Conservation (phyloP, 2,113 vertebrate species). For the Perognathus longimembris region DNA sequence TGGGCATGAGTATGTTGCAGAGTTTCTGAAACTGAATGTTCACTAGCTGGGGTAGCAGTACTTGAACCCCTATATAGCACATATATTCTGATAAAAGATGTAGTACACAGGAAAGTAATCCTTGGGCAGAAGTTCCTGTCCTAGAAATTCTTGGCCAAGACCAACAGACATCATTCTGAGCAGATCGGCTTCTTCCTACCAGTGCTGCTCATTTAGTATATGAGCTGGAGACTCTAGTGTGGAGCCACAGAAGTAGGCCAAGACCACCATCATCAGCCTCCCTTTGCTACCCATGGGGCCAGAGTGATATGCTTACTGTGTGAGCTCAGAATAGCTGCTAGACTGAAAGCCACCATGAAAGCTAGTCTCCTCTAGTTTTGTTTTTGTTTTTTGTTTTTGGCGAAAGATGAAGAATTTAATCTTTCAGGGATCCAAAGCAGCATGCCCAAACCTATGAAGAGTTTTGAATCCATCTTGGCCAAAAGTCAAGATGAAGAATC, state of each 20-base stretch:
- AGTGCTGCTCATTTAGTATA: slow-evolving; percentile 94
- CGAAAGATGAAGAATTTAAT: too few relatives aligned
- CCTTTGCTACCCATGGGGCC: slow-evolving; percentile 94
- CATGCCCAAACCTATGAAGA: slow-evolving; percentile 93
- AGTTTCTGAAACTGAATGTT: too few relatives aligned
- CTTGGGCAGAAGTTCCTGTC: slow-evolving; percentile 87
- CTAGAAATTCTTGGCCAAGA: slow-evolving; percentile 96
- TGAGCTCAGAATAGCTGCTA: slow-evolving; percentile 90
- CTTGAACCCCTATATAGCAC: too few relatives aligned
- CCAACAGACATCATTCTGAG: slow-evolving; percentile 95
- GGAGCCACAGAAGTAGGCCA: slow-evolving; percentile 93
- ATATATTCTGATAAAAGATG: too few relatives aligned
- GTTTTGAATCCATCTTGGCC: slow-evolving; percentile 94
- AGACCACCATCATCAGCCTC: slow-evolving; percentile 96
- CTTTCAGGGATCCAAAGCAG: slow-evolving; percentile 95
- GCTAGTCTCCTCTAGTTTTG: slow-evolving; percentile 92
- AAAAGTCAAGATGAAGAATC: slow-evolving; percentile 96
- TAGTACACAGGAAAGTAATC: too few relatives aligned
- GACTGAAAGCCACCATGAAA: slow-evolving; percentile 88
- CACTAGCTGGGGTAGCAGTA: too few relatives aligned
- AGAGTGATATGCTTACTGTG: slow-evolving; percentile 92
- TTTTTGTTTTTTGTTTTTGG: too few relatives aligned
- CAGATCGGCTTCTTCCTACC: slow-evolving; percentile 93
- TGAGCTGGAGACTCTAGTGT: slow-evolving; percentile 96
- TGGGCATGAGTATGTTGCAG: too few relatives aligned